These are phyloP conservation scores for Tichodroma muraria DNA, from an alignment of 2,113 vertebrate species.

Conservation along the genomic window DNA sequence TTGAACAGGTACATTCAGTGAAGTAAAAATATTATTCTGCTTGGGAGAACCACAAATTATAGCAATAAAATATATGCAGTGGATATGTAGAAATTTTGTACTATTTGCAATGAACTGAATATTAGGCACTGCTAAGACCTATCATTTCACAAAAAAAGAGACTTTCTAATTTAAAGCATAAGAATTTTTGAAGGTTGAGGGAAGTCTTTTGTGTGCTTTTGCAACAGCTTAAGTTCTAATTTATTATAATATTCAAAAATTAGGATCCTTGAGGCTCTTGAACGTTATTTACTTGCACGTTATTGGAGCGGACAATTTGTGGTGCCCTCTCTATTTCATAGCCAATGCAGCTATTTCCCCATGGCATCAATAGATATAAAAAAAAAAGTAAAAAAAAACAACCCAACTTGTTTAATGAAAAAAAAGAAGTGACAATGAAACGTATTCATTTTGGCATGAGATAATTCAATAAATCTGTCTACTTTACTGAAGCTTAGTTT, in stretches of 20 bases:
- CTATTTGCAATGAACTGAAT: conserved; percentile 9
- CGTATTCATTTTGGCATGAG: conserved; percentile 44
- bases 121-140: background rate
- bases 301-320: conserved; percentile 35
- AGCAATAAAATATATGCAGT: conserved; percentile 1
- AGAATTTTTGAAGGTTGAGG: conserved; percentile 11
- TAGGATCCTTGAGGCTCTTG: conserved; percentile 10
- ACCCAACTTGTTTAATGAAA: background rate
- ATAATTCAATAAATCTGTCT: conserved; percentile 65
- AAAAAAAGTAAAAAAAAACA: background rate
- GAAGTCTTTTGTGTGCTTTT: conserved; percentile 27
- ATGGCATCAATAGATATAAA: conserved; percentile 31
- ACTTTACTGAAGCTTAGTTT: conserved; percentile 27
- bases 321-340: conserved; percentile 44
- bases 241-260: conserved; percentile 15
- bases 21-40: conserved; percentile 55
- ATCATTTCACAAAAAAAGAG: background rate
- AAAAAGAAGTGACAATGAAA: conserved; percentile 22
- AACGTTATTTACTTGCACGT: conserved; percentile 25
- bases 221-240: conserved; percentile 28
- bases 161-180: conserved; percentile 33
- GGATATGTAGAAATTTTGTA: background rate
- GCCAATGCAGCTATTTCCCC: conserved; percentile 42
- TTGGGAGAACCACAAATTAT: conserved; percentile 45
- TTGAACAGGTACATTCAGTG: background rate